Conservation (phyloP, 2,113 vertebrate genomes). For the Pontoporia blainvillei region DNA sequence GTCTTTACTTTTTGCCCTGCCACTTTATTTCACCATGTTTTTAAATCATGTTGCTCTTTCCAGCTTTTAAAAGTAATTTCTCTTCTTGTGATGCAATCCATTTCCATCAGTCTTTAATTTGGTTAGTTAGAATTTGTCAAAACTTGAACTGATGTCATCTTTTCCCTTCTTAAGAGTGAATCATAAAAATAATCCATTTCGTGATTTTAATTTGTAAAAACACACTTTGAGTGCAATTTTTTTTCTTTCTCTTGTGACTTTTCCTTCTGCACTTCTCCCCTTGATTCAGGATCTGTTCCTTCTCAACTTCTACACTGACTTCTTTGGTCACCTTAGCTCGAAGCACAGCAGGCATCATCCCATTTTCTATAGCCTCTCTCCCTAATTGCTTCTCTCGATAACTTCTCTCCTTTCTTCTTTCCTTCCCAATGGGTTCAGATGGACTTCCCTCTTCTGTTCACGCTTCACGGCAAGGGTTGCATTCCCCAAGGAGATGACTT, state of each 20-base stretch:
- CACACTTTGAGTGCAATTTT: not conserved
- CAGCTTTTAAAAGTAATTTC: conserved; percentile 8
- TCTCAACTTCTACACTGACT: not conserved
- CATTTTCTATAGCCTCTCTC: not conserved
- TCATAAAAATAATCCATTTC: not conserved
- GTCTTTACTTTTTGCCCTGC: not conserved
- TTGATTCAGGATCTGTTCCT: not conserved
- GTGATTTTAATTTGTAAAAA: not conserved
- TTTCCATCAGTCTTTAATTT: conserved; percentile 34
- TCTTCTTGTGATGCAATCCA: not conserved
- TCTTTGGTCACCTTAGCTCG: not conserved
- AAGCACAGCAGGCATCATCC: not conserved
- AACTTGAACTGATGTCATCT: not conserved
- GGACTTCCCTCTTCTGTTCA: not conserved
- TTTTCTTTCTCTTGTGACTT: not conserved
- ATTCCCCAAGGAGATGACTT: not conserved
- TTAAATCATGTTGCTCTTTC: not conserved
- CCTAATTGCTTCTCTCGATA: not conserved
- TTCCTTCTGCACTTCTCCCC: not conserved
- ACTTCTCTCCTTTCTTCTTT: not conserved
- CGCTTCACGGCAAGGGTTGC: not conserved
- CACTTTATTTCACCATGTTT: not conserved
- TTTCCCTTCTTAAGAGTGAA: not conserved
- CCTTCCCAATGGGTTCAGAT: not conserved
- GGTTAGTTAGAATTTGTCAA: not conserved